Percentiles rank a stretch among this genome's conserved stretches.
Conservation (phyloP, 2,113 vertebrate genomes). For the Cynoglossus semilaevis region DNA sequence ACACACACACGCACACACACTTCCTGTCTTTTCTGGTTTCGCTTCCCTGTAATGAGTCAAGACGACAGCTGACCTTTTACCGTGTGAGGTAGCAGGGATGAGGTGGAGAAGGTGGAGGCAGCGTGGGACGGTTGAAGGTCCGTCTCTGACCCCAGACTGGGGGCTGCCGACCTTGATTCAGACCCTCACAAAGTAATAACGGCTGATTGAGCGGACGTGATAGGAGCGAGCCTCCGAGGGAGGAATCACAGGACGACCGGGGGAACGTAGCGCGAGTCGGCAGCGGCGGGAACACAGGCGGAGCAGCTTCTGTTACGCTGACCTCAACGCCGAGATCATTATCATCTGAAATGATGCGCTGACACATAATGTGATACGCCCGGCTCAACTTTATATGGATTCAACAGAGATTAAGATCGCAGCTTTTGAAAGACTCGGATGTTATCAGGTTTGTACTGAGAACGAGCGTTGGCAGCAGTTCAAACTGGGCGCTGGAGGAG, state of each 20-base stretch:
- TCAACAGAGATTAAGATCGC: constrained; percentile 45
- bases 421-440: constrained; percentile 43
- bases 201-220: constrained; percentile 29
- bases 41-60: constrained; percentile 67
- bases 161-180: constrained; percentile 48
- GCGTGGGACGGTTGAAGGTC: constrained; percentile 11
- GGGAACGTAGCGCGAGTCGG: no score
- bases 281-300: background rate
- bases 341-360: constrained; percentile 38
- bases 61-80: constrained; percentile 73
- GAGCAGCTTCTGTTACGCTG: constrained; percentile 23
- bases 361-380: constrained; percentile 40
- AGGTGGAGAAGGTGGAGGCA: constrained; percentile 21
- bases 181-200: constrained; percentile 46
- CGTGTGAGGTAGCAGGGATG: constrained; percentile 37
- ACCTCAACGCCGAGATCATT: constrained; percentile 35
- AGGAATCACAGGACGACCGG: background rate
- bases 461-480: constrained; percentile 20
- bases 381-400: constrained; percentile 42
- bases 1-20: constrained; percentile 30
- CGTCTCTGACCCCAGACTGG: constrained; percentile 43
- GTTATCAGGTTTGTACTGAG: constrained; percentile 19
- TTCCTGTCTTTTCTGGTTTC: constrained; percentile 48
- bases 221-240: background rate
- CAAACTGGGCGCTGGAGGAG: background rate